Percentiles rank a stretch among this genome's conserved stretches.
Conservation (phyloP, 2,113 vertebrate species). For the Trichechus manatus region DNA sequence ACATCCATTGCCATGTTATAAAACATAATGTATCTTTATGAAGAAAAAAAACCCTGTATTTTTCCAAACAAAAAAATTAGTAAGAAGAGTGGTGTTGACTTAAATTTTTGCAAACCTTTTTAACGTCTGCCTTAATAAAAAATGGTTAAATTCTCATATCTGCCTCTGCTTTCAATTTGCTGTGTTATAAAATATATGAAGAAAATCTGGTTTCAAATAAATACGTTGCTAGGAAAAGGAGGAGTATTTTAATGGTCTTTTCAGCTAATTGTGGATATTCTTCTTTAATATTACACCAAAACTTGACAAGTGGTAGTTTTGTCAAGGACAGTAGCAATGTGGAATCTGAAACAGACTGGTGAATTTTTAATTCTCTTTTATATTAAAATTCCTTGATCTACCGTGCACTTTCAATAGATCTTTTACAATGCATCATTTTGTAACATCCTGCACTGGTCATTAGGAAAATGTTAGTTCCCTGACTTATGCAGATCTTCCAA, state of each 20-base stretch:
- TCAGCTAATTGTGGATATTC: background rate
- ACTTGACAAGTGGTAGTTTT: background rate
- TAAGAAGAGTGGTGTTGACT: background rate
- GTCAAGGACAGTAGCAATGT: background rate
- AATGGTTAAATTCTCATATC: background rate
- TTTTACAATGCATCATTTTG: background rate
- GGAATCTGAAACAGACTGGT: background rate
- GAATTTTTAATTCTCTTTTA: background rate
- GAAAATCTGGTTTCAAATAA: background rate
- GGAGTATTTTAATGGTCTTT: background rate
- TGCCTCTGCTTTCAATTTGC: conserved; percentile 14
- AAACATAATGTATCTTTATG: background rate
- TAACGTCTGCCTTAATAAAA: background rate
- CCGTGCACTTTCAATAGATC: background rate
- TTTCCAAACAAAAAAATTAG: background rate
- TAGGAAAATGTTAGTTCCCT: background rate
- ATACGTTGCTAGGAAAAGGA: background rate
- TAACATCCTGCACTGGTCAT: too few species aligned
- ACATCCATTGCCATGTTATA: background rate
- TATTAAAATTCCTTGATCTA: background rate
- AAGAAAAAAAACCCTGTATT: background rate
- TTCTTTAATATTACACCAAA: background rate
- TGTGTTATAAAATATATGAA: background rate
- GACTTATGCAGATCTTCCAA: background rate
- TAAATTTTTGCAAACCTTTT: conserved; percentile 21